These are phyloP conservation scores for Agonum fuliginosum DNA, from an alignment of 2,888 invertebrate species.

Conservation along the genomic window DNA sequence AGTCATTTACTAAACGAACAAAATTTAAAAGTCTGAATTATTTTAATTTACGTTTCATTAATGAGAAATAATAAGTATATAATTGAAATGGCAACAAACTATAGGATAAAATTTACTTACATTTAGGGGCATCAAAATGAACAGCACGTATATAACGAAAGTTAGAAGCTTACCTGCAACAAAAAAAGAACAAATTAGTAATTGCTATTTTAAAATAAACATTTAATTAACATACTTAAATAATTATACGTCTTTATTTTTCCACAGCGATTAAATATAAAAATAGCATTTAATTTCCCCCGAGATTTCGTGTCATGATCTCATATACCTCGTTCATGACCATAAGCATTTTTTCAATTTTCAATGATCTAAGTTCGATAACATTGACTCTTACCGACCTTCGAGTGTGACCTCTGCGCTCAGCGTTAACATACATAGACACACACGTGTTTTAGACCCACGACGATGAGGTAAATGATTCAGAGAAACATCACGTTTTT, in stretches of 20 bases:
- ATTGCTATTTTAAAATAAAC: background rate
- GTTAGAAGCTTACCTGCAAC: background rate
- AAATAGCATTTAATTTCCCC: background rate
- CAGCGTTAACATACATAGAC: background rate
- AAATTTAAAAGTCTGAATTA: too few species aligned
- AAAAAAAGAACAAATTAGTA: background rate
- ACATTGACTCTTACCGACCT: background rate
- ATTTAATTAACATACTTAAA: background rate
- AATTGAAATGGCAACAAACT: too few species aligned
- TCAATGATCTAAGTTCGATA: conserved; percentile 24
- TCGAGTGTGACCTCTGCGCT: conserved; percentile 9
- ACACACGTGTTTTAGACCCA: background rate
- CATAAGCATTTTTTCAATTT: conserved; percentile 10
- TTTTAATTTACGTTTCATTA: too few species aligned
- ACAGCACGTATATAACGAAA: too few species aligned
- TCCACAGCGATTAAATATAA: background rate
- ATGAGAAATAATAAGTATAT: too few species aligned
- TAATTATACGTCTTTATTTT: background rate
- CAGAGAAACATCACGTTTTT: background rate
- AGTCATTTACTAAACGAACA: too few species aligned
- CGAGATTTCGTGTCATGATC: background rate
- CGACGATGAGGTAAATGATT: background rate
- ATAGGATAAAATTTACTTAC: too few species aligned
- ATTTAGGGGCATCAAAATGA: too few species aligned
- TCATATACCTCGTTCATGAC: background rate